A percentile compares a stretch with the other conserved stretches of the same genome.
These are phyloP conservation scores for Conomelus anceps DNA, from an alignment of 2,888 invertebrate genomes.

Conservation along the genomic window DNA sequence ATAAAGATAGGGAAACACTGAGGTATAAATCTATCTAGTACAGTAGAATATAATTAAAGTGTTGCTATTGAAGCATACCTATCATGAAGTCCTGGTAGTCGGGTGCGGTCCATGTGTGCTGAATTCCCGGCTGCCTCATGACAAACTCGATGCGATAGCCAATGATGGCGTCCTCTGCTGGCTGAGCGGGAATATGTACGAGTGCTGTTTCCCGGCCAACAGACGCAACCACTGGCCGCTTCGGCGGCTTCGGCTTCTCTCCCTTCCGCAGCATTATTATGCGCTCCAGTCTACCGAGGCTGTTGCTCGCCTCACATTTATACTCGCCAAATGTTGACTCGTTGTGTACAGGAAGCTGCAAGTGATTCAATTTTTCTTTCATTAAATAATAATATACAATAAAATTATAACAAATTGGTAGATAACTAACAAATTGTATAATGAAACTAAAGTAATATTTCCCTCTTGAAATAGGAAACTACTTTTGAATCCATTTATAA, in stretches of 20 bases:
- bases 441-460: too few species aligned
- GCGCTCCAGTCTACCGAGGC: conserved; percentile 37
- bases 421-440: too few species aligned
- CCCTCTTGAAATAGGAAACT: too few species aligned
- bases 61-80: neutral
- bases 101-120: conserved; percentile 24
- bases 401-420: neutral
- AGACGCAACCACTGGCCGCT: conserved; percentile 19
- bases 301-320: conserved; percentile 31
- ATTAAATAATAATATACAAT: too few species aligned
- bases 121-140: conserved; percentile 17
- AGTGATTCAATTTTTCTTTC: too few species aligned
- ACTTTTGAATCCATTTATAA: too few species aligned
- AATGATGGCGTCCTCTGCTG: conserved; percentile 26
- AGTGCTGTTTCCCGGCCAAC: conserved; percentile 26
- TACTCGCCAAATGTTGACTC: conserved; percentile 40
- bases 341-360: conserved; percentile 40
- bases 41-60: neutral
- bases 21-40: too few species aligned
- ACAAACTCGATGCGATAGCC: conserved; percentile 33
- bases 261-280: conserved; percentile 48
- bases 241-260: conserved; percentile 48
- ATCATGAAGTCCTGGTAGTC: conserved; percentile 30
- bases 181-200: conserved; percentile 26
- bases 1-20: too few species aligned